A percentile compares a stretch with the other conserved stretches of the same genome.
These are phyloP conservation scores for Clunio marinus DNA, from an alignment of 2,888 invertebrate genomes.

Conservation along the genomic window DNA sequence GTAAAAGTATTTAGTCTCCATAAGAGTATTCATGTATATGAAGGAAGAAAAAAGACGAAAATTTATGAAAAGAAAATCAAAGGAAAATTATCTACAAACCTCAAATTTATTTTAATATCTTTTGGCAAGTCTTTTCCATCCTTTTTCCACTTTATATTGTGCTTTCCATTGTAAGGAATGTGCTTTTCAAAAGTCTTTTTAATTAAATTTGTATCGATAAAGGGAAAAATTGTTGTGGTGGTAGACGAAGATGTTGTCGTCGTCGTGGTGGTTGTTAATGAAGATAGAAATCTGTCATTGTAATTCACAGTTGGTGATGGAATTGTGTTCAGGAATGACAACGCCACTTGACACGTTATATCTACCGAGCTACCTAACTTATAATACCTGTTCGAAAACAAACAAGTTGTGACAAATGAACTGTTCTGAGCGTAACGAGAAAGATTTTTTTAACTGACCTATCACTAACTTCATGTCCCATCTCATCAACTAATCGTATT, in stretches of 20 bases:
- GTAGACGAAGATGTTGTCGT: slow-evolving; percentile 44
- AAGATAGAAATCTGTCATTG: slow-evolving; percentile 13
- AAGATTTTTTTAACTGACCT: too few relatives aligned
- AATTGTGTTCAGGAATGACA: slow-evolving; percentile 50
- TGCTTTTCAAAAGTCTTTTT: slow-evolving; percentile 18
- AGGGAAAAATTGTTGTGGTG: slow-evolving; percentile 44
- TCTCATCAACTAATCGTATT: slow-evolving; percentile 66
- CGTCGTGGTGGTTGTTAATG: slow-evolving; percentile 44
- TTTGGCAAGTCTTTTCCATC: slow-evolving; percentile 40
- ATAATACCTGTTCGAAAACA: too few relatives aligned
- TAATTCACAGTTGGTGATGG: slow-evolving; percentile 39
- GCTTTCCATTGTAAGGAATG: slow-evolving; percentile 29
- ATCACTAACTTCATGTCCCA: slow-evolving; percentile 64
- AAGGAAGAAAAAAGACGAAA: not conserved
- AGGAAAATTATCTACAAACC: too few relatives aligned
- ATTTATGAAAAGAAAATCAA: too few relatives aligned
- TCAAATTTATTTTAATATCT: slow-evolving; percentile 40
- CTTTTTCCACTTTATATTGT: slow-evolving; percentile 40
- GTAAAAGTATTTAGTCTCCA: too few relatives aligned
- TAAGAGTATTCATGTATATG: not conserved
- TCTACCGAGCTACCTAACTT: slow-evolving; percentile 71
- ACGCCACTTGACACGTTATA: slow-evolving; percentile 58
- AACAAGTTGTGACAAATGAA: too few relatives aligned
- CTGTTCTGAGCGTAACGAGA: too few relatives aligned
- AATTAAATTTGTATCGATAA: slow-evolving; percentile 39